These are phyloP conservation scores for Telenomus remus DNA, from an alignment of 1,140 invertebrate species.

Conservation along the genomic window DNA sequence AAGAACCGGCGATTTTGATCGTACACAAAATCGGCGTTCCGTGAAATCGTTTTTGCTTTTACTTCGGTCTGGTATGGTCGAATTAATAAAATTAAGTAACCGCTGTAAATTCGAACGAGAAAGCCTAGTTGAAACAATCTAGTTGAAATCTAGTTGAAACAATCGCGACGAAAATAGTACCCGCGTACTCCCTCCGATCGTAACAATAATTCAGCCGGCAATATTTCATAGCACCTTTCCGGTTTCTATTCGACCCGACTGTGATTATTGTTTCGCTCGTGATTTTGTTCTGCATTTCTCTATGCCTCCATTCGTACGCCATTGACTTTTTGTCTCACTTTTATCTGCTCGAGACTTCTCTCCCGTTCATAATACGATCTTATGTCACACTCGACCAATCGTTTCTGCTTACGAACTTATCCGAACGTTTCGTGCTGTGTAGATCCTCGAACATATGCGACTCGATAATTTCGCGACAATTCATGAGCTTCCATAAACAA, in stretches of 20 bases:
- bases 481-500: too few relatives aligned
- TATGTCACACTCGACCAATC: conserved; percentile 40
- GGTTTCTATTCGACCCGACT: conserved; percentile 15
- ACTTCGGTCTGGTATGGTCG: conserved; percentile 24
- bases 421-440: conserved; percentile 44
- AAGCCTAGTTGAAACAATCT: too few relatives aligned
- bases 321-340: conserved; percentile 29
- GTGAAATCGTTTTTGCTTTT: conserved; percentile 36
- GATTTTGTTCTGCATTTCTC: conserved; percentile 3
- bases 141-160: conserved; percentile 32
- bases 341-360: conserved; percentile 42
- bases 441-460: conserved; percentile 45
- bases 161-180: conserved; percentile 37
- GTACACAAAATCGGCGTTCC: conserved; percentile 12
- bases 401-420: conserved; percentile 50
- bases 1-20: conserved; percentile 10
- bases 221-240: conserved; percentile 42
- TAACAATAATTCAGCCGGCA: conserved; percentile 48
- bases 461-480: too few relatives aligned
- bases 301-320: neutral
- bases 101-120: conserved; percentile 34
- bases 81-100: conserved; percentile 48
- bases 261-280: conserved; percentile 32
- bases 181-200: conserved; percentile 20
- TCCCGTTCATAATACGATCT: conserved; percentile 50